Base-by-base conservation (phyloP, 2,113 vertebrate genomes). In the Perca flavescens region DNA sequence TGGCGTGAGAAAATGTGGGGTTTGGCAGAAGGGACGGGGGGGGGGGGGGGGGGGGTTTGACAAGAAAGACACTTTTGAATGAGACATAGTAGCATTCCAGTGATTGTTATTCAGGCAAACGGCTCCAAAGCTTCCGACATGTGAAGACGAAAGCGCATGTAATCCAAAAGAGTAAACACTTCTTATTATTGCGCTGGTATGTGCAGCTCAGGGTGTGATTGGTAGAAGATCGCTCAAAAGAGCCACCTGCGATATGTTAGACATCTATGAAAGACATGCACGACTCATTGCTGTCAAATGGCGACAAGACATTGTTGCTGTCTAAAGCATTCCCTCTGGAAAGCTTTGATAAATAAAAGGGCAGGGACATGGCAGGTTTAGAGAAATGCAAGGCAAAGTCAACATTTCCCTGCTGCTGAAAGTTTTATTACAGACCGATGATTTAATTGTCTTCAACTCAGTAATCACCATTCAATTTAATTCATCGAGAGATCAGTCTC, bases 11-110 rank as follows among this genome's bases (percentile, higher is more conserved):
- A 94, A 92, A 88, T 54, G 79, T 85, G 83, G 88, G 88, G 89
- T 82, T 57, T 53, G 28, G 49, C 4, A 2, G 15, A 36, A 28
- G 28, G 28, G 28, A 2, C 2, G 28, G 28, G 0, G 10, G 19
- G 69, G 47, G 28, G 28, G 28, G 2, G 28, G 28, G 28, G 0
- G 10, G 19, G 69, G 47, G 62, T 14, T 17, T 74, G 84, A 88
- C 73, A 61, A 85, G 83, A 91, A 89, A 94, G 92, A 88, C 90
- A 81, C 86, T 90, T 85, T 84, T 93, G 91, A 94, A 93, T 91
- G 92, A 85, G 89, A 94, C 87, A 84, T 86, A 89, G 85, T 91
- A 74, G 90, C 91, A 93, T 95, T 94, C 93, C 93, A 90, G 62
- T 60, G 88, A 93, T 93, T 93, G 89, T 92, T 89, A 92, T 90